A percentile compares a stretch with the other conserved stretches of the same genome.
phyloP scores from a whole-genome alignment of 1,140 invertebrate species.

The Trichonephila clavata region DNA sequence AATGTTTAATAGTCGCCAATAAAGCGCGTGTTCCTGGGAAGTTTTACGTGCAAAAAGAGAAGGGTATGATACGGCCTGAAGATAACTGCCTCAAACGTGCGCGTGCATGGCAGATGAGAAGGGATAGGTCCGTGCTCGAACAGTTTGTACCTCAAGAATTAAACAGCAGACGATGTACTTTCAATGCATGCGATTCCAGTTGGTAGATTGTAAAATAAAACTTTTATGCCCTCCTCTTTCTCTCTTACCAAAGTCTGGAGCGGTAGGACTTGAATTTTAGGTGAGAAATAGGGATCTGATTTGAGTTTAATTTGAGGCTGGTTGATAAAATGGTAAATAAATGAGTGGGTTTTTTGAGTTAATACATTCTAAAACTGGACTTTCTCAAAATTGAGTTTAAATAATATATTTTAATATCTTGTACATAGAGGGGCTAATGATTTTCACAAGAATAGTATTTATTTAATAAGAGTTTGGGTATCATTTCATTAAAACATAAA shows the following conservation, averaged over 20 bases:
- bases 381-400: too few species aligned
- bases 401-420: too few species aligned
- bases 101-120: slow-evolving; percentile 62
- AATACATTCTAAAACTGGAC: too few species aligned
- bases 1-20: slow-evolving; percentile 72
- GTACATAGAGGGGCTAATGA: too few species aligned
- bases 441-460: too few species aligned
- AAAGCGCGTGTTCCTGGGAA: slow-evolving; percentile 34
- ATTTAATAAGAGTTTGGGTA: too few species aligned
- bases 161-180: background rate
- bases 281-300: background rate
- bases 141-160: slow-evolving; percentile 7
- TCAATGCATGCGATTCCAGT: background rate
- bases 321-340: background rate
- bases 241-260: background rate
- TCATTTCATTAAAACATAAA: too few species aligned
- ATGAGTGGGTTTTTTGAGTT: background rate
- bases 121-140: background rate
- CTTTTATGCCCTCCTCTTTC: slow-evolving; percentile 28
- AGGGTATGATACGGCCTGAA: background rate
- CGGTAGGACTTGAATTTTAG: slow-evolving; percentile 3
- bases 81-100: slow-evolving; percentile 59
- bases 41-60: slow-evolving; percentile 73
- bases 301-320: background rate
- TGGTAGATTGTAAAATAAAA: slow-evolving; percentile 74